A percentile compares a stretch with the other conserved stretches of the same genome.
These are phyloP conservation scores for Anomalospiza imberbis DNA, from an alignment of 2,797 vertebrate genomes.

Conservation along the genomic window DNA sequence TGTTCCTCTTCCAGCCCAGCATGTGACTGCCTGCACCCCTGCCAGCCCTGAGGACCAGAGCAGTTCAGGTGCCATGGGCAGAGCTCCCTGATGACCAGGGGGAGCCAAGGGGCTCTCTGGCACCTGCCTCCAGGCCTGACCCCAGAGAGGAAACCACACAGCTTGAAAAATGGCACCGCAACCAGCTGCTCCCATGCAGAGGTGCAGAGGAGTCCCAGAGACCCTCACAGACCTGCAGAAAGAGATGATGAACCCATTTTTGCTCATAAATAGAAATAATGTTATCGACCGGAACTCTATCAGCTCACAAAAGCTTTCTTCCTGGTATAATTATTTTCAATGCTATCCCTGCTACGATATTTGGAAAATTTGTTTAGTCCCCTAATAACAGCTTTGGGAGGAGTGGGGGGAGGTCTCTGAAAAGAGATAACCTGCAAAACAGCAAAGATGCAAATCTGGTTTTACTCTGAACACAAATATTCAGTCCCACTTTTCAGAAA, in stretches of 20 bases:
- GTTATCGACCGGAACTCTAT: not conserved
- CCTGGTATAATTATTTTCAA: not conserved
- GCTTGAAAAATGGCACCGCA: accelerated
- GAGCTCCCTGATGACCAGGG: accelerated
- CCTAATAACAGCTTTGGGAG: accelerated
- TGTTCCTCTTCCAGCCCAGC: not conserved
- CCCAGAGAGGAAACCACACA: not conserved
- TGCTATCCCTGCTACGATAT: accelerated
- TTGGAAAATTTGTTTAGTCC: not conserved
- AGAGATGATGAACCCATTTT: not conserved
- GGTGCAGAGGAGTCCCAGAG: not conserved
- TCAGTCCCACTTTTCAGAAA: not conserved
- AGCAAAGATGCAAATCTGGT: not conserved
- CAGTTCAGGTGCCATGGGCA: accelerated
- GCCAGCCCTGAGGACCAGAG: accelerated
- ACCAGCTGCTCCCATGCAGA: not conserved
- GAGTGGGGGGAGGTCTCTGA: not conserved
- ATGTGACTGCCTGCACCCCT: not conserved
- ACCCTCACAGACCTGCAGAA: not conserved
- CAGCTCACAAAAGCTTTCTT: not conserved
- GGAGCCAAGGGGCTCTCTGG: not conserved
- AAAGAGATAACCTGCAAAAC: not conserved
- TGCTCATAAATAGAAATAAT: not conserved
- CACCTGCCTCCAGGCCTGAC: not conserved
- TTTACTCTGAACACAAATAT: not conserved